Percentiles rank a stretch among this genome's conserved stretches.
phyloP scores from a whole-genome alignment of 1,140 invertebrate genomes.

The Drosophila pseudoobscura region DNA sequence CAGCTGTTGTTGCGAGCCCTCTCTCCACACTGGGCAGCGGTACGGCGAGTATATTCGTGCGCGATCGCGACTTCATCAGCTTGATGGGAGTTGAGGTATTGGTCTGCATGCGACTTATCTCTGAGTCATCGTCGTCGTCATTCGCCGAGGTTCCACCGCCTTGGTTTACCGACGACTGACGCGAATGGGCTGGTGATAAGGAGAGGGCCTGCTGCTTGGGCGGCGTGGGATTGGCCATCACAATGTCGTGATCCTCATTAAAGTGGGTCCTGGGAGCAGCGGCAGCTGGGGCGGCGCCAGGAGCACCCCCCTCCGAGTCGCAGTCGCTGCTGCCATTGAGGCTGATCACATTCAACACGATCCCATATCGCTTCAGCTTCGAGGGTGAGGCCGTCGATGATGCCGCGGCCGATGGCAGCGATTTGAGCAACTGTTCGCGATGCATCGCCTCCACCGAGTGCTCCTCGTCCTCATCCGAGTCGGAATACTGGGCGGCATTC shows the following conservation, averaged over 20 bases:
- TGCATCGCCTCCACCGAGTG: constrained; percentile 50
- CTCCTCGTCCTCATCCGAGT: constrained; percentile 68
- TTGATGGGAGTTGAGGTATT: constrained; percentile 83
- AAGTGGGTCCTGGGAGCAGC: constrained; percentile 66
- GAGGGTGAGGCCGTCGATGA: constrained; percentile 30
- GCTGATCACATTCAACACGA: constrained; percentile 78
- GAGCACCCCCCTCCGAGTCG: neutral
- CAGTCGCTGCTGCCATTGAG: constrained; percentile 54
- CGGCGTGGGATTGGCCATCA: constrained; percentile 66
- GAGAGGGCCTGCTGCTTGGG: constrained; percentile 68
- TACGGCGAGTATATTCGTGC: constrained; percentile 80
- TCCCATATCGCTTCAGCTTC: constrained; percentile 78
- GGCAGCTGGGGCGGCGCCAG: neutral
- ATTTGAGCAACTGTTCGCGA: constrained; percentile 54
- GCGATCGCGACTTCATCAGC: constrained; percentile 82
- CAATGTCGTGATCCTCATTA: constrained; percentile 76
- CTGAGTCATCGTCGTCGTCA: constrained; percentile 81
- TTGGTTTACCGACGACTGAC: constrained; percentile 2
- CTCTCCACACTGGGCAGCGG: constrained; percentile 70
- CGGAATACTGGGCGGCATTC: constrained; percentile 53
- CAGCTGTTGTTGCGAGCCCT: constrained; percentile 45
- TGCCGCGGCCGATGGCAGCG: constrained; percentile 20
- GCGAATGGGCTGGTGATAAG: constrained; percentile 26
- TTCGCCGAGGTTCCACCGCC: neutral
- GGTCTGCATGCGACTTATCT: constrained; percentile 82